Conservation (phyloP, 1,140 invertebrate species). For the Dinothrombium tinctorium region DNA sequence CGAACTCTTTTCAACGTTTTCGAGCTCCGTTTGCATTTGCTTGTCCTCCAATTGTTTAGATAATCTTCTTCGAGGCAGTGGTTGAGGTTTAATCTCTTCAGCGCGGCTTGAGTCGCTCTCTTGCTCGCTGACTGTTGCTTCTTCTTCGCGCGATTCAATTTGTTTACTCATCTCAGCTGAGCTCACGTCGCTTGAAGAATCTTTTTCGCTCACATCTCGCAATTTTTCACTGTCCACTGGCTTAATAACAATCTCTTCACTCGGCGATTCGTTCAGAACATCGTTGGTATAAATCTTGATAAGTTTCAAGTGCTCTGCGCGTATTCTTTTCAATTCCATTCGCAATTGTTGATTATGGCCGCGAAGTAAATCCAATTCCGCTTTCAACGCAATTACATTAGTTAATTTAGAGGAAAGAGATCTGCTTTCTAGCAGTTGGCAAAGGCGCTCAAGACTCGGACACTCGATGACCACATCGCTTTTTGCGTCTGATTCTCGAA, state of each 20-base stretch:
- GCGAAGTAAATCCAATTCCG: constrained; percentile 12
- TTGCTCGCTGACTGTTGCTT: background rate
- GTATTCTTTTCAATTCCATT: constrained; percentile 8
- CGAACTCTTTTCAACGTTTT: background rate
- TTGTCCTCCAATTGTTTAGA: background rate
- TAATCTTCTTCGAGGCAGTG: background rate
- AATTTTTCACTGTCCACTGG: background rate
- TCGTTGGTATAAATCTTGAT: constrained; percentile 6
- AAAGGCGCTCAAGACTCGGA: constrained; percentile 12
- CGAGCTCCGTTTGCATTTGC: background rate
- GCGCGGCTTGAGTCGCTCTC: too few relatives aligned
- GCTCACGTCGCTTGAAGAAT: background rate
- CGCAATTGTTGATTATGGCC: constrained; percentile 13
- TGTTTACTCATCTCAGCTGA: background rate
- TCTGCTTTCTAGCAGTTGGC: constrained; percentile 8
- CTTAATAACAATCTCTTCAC: background rate
- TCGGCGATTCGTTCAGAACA: background rate
- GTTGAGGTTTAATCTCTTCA: background rate
- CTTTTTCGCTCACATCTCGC: background rate
- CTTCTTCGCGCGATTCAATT: background rate
- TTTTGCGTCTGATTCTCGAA: constrained; percentile 5
- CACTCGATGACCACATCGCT: constrained; percentile 13
- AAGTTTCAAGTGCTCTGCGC: constrained; percentile 8
- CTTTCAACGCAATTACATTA: constrained; percentile 10
- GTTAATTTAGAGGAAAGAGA: constrained; percentile 3